These are phyloP conservation scores for Coryphaenoides rupestris DNA, from an alignment of 2,113 vertebrate genomes.

Conservation along the genomic window DNA sequence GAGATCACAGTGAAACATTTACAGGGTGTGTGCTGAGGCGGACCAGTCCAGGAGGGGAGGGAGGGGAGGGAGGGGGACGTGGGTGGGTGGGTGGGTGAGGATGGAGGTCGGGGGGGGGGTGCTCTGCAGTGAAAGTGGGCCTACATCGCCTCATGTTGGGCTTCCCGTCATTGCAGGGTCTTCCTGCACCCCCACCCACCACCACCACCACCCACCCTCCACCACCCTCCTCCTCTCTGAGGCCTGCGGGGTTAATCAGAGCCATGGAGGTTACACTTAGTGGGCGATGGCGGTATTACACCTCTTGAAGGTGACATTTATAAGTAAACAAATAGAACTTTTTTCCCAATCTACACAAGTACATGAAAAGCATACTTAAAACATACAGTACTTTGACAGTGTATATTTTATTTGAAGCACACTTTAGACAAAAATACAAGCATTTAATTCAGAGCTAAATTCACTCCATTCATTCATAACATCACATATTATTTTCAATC, in stretches of 20 bases:
- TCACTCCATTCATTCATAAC: no score
- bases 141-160: no score
- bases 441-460: no score
- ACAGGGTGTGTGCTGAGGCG: conserved; percentile 84
- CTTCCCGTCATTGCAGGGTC: conserved; percentile 27
- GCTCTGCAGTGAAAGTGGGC: conserved; percentile 58
- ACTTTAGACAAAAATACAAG: no score
- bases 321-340: conserved; percentile 40
- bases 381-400: no score
- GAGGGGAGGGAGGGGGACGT: not conserved
- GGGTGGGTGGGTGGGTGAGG: not conserved
- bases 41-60: conserved; percentile 77
- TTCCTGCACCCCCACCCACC: no score
- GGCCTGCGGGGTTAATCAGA: conserved; percentile 73
- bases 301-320: conserved; percentile 70
- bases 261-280: conserved; percentile 83
- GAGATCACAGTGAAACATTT: conserved; percentile 95
- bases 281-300: conserved; percentile 77
- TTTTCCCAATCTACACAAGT: no score
- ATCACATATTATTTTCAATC: conserved; percentile 56
- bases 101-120: conserved; percentile 2
- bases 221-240: conserved; percentile 53
- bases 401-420: no score
- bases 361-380: no score
- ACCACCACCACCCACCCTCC: no score